A percentile compares a stretch with the other conserved stretches of the same genome.
These are phyloP conservation scores for Schizotus pectinicornis DNA, from an alignment of 2,888 invertebrate species.

Conservation along the genomic window DNA sequence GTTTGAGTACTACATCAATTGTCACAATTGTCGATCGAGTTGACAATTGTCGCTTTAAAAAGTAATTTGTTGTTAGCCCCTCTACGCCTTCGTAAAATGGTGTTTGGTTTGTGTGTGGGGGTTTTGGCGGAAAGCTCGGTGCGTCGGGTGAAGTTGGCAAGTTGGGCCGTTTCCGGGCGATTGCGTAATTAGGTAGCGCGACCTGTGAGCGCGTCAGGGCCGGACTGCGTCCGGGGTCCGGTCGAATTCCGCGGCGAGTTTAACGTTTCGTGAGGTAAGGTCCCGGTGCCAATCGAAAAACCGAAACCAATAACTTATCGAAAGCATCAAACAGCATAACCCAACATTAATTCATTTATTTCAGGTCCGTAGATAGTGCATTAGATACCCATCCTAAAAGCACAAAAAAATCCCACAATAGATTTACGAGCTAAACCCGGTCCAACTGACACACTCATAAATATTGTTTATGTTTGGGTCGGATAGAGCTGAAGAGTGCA, in stretches of 20 bases:
- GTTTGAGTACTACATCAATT: no score
- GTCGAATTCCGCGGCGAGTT: background rate
- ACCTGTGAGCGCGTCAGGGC: background rate
- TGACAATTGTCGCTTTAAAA: no score
- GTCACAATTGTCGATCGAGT: no score
- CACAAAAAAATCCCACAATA: conserved; percentile 52
- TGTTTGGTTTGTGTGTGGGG: no score
- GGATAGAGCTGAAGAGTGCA: conserved; percentile 47
- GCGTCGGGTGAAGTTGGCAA: background rate
- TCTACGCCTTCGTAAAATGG: no score
- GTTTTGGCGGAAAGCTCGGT: background rate
- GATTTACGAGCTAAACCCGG: conserved; percentile 59
- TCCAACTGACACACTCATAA: conserved; percentile 59
- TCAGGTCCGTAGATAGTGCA: conserved; percentile 36
- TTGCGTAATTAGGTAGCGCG: conserved; percentile 15
- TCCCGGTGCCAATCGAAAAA: conserved; percentile 17
- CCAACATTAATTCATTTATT: conserved; percentile 40
- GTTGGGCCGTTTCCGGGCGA: conserved; percentile 8
- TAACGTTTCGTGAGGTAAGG: background rate
- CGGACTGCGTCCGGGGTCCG: background rate
- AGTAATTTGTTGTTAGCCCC: no score
- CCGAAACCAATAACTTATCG: conserved; percentile 36
- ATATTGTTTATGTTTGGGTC: conserved; percentile 59
- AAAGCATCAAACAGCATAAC: conserved; percentile 27
- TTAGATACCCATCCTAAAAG: conserved; percentile 49